Conservation (phyloP, 2,113 vertebrate genomes). For the Melanostigma gelatinosum region DNA sequence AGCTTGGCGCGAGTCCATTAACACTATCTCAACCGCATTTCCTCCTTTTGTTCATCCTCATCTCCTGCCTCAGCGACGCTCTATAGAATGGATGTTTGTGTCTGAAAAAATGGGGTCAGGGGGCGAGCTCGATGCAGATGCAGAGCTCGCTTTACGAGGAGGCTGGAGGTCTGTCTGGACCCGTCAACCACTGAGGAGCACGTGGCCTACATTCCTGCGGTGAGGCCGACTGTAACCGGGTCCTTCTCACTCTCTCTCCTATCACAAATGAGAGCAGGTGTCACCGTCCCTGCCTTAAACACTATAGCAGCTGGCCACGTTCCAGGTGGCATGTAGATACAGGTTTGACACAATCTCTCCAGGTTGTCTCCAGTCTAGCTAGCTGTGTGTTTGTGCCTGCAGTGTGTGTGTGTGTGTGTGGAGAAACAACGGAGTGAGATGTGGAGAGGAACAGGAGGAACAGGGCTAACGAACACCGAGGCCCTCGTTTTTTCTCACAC, state of each 20-base stretch:
- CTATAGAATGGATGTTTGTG: conserved; percentile 32
- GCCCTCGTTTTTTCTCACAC: conserved; percentile 49
- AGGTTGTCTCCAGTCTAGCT: conserved; percentile 40
- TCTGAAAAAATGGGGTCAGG: conserved; percentile 54
- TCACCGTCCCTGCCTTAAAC: conserved; percentile 58
- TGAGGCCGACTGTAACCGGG: conserved; percentile 15
- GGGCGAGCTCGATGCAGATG: conserved; percentile 33
- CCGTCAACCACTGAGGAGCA: conserved; percentile 39
- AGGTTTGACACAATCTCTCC: conserved; percentile 58
- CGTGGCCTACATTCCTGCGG: conserved; percentile 64
- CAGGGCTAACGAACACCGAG: background rate
- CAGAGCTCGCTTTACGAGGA: conserved; percentile 47
- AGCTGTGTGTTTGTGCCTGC: conserved; percentile 23
- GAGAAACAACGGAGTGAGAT: conserved; percentile 2
- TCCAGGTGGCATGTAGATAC: conserved; percentile 66
- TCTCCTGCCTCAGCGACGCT: conserved; percentile 25
- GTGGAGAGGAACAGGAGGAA: conserved; percentile 14
- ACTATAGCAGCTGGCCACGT: conserved; percentile 59
- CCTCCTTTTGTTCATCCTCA: conserved; percentile 63
- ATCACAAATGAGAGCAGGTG: conserved; percentile 65
- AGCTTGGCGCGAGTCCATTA: conserved; percentile 56
- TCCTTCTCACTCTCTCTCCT: conserved; percentile 2
- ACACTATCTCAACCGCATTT: conserved; percentile 46
- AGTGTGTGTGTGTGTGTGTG: conserved; percentile 20
- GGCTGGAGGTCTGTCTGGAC: conserved; percentile 57